phyloP scores from a whole-genome alignment of 2,113 vertebrate genomes.

The Thunnus thynnus region DNA sequence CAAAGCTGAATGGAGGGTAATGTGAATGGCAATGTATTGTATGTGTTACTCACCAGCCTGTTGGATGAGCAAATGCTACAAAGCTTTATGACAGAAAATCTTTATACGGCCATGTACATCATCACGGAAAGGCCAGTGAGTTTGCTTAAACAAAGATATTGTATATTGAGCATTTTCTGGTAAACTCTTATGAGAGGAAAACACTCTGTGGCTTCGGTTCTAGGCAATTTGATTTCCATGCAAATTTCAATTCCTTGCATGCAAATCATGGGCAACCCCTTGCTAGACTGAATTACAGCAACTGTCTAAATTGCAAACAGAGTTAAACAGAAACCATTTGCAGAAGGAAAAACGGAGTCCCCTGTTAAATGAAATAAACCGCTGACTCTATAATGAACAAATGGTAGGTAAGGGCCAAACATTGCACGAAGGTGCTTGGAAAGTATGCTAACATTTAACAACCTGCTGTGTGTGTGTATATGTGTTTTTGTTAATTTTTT shows the following conservation, averaged over 20 bases:
- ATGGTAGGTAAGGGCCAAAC: conserved; percentile 56
- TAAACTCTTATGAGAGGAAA: conserved; percentile 30
- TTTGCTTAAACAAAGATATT: conserved; percentile 10
- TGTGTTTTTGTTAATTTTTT: neutral
- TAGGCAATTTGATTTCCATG: conserved; percentile 62
- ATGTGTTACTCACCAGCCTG: conserved; percentile 2
- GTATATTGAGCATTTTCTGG: conserved; percentile 36
- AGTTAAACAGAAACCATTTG: conserved; percentile 70
- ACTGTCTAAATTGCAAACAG: conserved; percentile 69
- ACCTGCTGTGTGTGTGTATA: conserved; percentile 22
- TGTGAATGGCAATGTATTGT: conserved; percentile 6
- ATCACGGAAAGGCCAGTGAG: conserved; percentile 20
- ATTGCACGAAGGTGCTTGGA: conserved; percentile 66
- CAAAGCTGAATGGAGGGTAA: conserved; percentile 21
- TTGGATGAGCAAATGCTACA: neutral
- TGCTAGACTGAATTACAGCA: conserved; percentile 59
- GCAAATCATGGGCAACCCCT: conserved; percentile 63
- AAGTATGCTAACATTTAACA: conserved; percentile 70
- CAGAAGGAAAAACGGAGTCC: conserved; percentile 59
- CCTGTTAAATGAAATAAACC: conserved; percentile 62
- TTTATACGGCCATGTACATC: conserved; percentile 11
- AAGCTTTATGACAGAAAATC: conserved; percentile 24
- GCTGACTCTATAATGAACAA: conserved; percentile 67
- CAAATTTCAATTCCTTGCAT: conserved; percentile 67
- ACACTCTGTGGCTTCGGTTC: conserved; percentile 25